phyloP scores from a whole-genome alignment of 2,888 invertebrate genomes.

The Epicampocera succincta region DNA sequence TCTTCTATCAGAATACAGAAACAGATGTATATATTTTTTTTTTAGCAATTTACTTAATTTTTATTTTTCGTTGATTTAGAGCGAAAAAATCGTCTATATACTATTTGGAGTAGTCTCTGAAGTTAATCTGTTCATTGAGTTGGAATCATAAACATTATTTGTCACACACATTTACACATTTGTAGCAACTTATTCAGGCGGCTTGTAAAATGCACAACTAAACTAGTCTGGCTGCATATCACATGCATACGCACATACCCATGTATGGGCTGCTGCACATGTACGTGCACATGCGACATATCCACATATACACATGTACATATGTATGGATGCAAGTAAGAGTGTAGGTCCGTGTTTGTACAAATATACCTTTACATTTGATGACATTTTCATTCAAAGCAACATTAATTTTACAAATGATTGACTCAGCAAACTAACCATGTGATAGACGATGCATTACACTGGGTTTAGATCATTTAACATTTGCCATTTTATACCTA shows the following conservation, averaged over 20 bases:
- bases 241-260: not conserved
- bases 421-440: constrained; percentile 75
- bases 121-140: constrained; percentile 58
- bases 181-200: constrained; percentile 52
- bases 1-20: constrained; percentile 22
- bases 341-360: not conserved
- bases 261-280: not conserved
- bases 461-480: constrained; percentile 66
- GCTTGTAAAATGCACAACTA: constrained; percentile 39
- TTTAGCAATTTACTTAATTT: not conserved
- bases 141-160: constrained; percentile 53
- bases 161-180: constrained; percentile 45
- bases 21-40: constrained; percentile 6
- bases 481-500: constrained; percentile 60
- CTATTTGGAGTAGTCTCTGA: constrained; percentile 10
- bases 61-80: not conserved
- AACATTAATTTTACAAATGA: constrained; percentile 76
- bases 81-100: constrained; percentile 21
- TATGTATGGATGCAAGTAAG: no score
- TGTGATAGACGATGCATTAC: constrained; percentile 70
- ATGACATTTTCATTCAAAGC: constrained; percentile 71
- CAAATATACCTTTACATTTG: constrained; percentile 26
- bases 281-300: no score
- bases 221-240: constrained; percentile 22
- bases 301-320: no score